Evolutionary conservation across 2,113 vertebrate species (phyloP).

Genomic region (Odobenus rosmarus): DNA sequence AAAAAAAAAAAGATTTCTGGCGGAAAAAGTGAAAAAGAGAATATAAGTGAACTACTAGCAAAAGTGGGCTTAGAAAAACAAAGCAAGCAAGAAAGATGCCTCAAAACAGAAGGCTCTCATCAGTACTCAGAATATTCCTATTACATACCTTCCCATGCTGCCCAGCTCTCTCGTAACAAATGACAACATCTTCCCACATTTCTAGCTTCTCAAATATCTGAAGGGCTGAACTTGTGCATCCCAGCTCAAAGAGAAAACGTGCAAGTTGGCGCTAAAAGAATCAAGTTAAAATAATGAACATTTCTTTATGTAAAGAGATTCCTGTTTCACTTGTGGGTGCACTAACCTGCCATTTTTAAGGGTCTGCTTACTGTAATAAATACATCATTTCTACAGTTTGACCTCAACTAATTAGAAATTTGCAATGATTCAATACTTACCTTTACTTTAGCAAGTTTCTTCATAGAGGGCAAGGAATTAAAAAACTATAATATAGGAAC

Average conservation of each 20-base stretch:
- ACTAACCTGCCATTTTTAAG: not conserved
- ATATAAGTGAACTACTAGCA: constrained; percentile 19
- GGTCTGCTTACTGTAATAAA: not conserved
- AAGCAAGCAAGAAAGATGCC: not conserved
- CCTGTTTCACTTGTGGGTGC: not conserved
- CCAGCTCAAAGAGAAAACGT: constrained; percentile 92
- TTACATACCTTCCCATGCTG: constrained; percentile 95
- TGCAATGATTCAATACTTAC: not conserved
- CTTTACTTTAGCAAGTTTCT: constrained; percentile 32
- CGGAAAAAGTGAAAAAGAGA: not conserved
- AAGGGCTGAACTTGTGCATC: constrained; percentile 94
- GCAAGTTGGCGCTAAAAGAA: constrained; percentile 93
- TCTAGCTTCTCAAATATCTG: constrained; percentile 94
- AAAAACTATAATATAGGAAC: not conserved
- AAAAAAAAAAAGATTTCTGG: not conserved
- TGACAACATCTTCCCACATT: constrained; percentile 97
- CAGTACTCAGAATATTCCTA: not conserved
- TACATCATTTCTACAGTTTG: not conserved
- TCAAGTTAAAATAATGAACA: constrained; percentile 62
- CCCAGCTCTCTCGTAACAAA: constrained; percentile 95
- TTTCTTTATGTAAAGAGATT: not conserved
- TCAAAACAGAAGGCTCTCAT: not conserved
- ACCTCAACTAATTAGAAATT: not conserved
- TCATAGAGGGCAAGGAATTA: not conserved
- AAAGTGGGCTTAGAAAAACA: constrained; percentile 23